A percentile compares a stretch with the other conserved stretches of the same genome.
Evolutionary conservation across 2,797 vertebrate species (phyloP).

Genomic region (Sciaenops ocellatus): DNA sequence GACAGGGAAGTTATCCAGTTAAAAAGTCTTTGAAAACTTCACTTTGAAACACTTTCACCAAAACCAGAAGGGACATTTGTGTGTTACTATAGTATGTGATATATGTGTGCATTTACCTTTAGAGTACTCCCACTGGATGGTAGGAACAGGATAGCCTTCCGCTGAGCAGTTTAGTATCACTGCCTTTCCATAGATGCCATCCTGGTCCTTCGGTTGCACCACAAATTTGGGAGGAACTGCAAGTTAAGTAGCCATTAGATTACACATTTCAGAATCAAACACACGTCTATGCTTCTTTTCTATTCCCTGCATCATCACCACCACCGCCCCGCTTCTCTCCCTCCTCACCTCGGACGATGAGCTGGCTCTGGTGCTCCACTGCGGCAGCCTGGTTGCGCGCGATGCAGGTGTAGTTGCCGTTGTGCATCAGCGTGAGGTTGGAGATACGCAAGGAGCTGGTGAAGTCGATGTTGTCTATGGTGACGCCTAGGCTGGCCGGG

Average conservation of each 20-base stretch:
- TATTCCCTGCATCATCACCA: not conserved
- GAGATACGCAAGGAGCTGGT: constrained; percentile 97
- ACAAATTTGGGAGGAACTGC: constrained; percentile 97
- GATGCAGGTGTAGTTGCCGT: constrained; percentile 98
- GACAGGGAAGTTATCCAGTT: not conserved
- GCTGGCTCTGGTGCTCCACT: constrained; percentile 95
- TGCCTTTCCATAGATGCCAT: constrained; percentile 97
- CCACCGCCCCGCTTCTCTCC: not conserved
- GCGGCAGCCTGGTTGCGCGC: constrained; percentile 95
- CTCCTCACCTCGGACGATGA: constrained; percentile 94
- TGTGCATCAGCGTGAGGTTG: constrained; percentile 97
- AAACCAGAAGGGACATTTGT: not conserved
- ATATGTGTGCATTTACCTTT: constrained; percentile 88
- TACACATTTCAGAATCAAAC: not conserved
- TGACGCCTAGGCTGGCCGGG: constrained; percentile 95
- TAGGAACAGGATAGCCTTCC: constrained; percentile 96
- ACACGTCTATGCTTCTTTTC: not conserved
- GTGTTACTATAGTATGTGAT: not conserved
- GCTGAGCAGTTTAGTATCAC: constrained; percentile 98
- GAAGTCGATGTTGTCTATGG: constrained; percentile 99
- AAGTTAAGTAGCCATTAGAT: constrained; percentile 30
- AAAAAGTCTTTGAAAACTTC: constrained; percentile 9
- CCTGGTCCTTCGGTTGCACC: constrained; percentile 97
- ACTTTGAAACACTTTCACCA: not conserved
- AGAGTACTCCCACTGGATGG: constrained; percentile 98